Conservation (phyloP, 2,797 vertebrate genomes). For the Merluccius polli region DNA sequence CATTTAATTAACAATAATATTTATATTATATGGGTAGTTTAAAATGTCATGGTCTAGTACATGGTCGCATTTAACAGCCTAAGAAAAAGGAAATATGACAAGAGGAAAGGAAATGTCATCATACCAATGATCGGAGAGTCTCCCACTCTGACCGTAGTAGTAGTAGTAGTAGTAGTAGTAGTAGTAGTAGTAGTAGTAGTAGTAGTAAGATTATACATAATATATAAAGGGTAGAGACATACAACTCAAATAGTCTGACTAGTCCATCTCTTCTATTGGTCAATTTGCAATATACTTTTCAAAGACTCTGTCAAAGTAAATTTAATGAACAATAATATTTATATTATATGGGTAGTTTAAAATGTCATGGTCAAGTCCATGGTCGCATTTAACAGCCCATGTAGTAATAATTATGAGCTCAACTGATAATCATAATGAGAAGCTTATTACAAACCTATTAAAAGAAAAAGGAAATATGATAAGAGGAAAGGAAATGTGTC, state of each 20-base stretch:
- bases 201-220: no score
- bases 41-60: background rate
- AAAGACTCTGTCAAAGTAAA: background rate
- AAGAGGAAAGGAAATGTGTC: background rate
- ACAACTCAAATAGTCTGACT: background rate
- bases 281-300: background rate
- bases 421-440: background rate
- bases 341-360: background rate
- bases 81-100: background rate
- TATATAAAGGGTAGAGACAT: background rate
- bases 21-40: background rate
- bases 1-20: background rate
- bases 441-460: background rate
- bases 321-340: background rate
- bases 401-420: no score
- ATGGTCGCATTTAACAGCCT: background rate
- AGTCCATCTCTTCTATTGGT: background rate
- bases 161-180: background rate
- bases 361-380: background rate
- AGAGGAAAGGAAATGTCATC: constrained; percentile 8
- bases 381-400: background rate
- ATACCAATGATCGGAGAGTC: constrained; percentile 79
- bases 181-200: no score
- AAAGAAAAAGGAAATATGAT: background rate
- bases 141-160: constrained; percentile 82